Percentiles rank a stretch among this genome's conserved stretches.
phyloP scores from a whole-genome alignment of 1,140 invertebrate genomes.

The Drosophila kohkoa region DNA sequence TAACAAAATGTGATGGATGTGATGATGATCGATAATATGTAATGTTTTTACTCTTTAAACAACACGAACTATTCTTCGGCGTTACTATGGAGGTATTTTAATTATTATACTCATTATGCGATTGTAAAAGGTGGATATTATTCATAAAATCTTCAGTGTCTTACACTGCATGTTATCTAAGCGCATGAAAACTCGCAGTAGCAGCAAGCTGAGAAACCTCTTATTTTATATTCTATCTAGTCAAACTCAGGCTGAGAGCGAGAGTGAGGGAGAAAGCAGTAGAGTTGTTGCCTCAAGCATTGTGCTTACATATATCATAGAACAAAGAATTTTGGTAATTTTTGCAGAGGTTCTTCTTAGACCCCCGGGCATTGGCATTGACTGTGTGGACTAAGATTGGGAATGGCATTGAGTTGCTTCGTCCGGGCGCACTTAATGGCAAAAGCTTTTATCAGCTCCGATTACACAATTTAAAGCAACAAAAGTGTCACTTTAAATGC shows the following conservation, averaged over 20 bases:
- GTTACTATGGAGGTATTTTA: too few species aligned
- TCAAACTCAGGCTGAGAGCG: not conserved
- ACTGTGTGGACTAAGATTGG: not conserved
- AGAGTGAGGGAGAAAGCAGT: too few species aligned
- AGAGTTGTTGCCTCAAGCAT: slow-evolving; percentile 11
- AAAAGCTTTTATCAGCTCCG: slow-evolving; percentile 79
- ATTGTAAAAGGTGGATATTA: too few species aligned
- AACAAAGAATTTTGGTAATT: slow-evolving; percentile 52
- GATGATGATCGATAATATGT: too few species aligned
- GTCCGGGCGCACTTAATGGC: slow-evolving; percentile 48
- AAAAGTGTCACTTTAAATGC: slow-evolving; percentile 80
- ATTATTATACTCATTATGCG: too few species aligned
- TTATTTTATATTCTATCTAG: not conserved
- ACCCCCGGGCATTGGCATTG: slow-evolving; percentile 12
- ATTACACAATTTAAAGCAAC: slow-evolving; percentile 78
- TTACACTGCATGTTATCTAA: too few species aligned
- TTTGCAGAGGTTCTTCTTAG: slow-evolving; percentile 36
- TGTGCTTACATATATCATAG: slow-evolving; percentile 45
- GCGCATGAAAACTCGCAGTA: too few species aligned
- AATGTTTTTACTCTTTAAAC: too few species aligned
- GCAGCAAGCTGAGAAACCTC: not conserved
- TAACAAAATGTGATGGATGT: too few species aligned
- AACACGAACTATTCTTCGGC: too few species aligned
- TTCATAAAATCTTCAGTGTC: too few species aligned
- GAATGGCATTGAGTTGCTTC: slow-evolving; percentile 11